A percentile compares a stretch with the other conserved stretches of the same genome.
Conservation (phyloP, 2,888 invertebrate species). For the Bellardia pandia region DNA sequence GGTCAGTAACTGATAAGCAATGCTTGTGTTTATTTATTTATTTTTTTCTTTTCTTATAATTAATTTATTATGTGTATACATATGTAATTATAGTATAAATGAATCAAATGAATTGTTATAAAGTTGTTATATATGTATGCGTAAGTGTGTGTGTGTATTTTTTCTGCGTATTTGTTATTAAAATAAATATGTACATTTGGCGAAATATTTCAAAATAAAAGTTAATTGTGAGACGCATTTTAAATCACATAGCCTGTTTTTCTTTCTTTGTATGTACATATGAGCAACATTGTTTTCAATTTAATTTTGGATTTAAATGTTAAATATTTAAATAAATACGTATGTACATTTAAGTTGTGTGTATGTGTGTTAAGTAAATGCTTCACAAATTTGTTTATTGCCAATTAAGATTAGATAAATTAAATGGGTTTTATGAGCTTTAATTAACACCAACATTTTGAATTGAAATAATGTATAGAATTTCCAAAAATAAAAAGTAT, state of each 20-base stretch:
- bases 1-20: slow-evolving; percentile 36
- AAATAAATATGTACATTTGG: not conserved
- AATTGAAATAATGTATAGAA: too few species aligned
- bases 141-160: not conserved
- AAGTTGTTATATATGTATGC: not conserved
- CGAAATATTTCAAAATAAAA: not conserved
- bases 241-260: slow-evolving; percentile 30
- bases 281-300: slow-evolving; percentile 20
- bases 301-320: slow-evolving; percentile 3
- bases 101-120: not conserved
- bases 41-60: too few species aligned
- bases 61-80: slow-evolving; percentile 1
- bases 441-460: not conserved
- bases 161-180: not conserved
- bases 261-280: not conserved
- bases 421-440: not conserved
- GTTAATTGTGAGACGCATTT: slow-evolving; percentile 35
- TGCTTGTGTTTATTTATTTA: not conserved
- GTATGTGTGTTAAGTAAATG: not conserved
- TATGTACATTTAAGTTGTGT: not conserved
- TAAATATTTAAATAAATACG: not conserved
- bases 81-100: slow-evolving; percentile 3
- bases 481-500: too few species aligned
- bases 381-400: not conserved
- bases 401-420: slow-evolving; percentile 23